Conservation (phyloP, 2,888 invertebrate genomes). For the Cephalotes varians region DNA sequence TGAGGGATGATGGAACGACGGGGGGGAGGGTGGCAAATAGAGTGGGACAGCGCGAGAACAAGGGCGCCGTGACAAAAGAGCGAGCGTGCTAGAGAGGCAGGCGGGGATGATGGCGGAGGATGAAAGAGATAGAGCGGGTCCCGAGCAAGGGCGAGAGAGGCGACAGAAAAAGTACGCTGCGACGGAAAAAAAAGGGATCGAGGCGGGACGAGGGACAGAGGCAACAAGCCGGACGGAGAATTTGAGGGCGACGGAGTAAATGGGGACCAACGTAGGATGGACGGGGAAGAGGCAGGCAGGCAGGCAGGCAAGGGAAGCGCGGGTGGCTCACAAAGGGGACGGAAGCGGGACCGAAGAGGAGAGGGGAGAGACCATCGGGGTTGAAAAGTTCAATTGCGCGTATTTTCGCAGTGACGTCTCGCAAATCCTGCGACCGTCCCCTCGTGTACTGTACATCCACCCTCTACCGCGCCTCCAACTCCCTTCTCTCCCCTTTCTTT, state of each 20-base stretch:
- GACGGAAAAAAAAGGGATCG: conserved; percentile 42
- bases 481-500: conserved; percentile 21
- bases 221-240: conserved; percentile 73
- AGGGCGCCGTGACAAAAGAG: conserved; percentile 84
- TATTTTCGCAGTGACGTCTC: conserved; percentile 84
- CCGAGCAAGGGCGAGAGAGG: conserved; percentile 42
- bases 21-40: conserved; percentile 80
- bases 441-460: conserved; percentile 58
- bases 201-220: conserved; percentile 64
- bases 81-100: conserved; percentile 76
- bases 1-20: conserved; percentile 80
- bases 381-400: conserved; percentile 86
- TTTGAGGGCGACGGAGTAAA: conserved; percentile 76
- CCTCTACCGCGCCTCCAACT: conserved; percentile 57
- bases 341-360: conserved; percentile 11
- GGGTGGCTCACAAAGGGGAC: conserved; percentile 60
- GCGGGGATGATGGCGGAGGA: conserved; percentile 65
- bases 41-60: conserved; percentile 84
- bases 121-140: conserved; percentile 51
- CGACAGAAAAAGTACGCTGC: conserved; percentile 53
- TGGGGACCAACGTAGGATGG: conserved; percentile 68
- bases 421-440: conserved; percentile 81
- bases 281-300: conserved; percentile 43
- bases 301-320: conserved; percentile 57
- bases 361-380: conserved; percentile 78